A percentile compares a stretch with the other conserved stretches of the same genome.
Evolutionary conservation across 2,797 vertebrate species (phyloP).

Genomic region (Australoheros facetus): DNA sequence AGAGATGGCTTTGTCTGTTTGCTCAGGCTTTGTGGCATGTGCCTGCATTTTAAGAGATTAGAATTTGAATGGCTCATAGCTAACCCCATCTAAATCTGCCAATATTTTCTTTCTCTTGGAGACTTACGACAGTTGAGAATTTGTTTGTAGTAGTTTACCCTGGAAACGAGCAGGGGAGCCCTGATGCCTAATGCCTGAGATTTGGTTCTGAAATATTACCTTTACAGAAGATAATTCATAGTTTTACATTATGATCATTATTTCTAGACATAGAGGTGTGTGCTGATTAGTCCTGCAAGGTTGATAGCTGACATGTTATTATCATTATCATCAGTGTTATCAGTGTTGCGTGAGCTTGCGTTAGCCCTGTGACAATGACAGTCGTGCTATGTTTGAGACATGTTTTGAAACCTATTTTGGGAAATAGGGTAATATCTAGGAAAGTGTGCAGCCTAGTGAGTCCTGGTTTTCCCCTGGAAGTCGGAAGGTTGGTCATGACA

Average conservation of each 20-base stretch:
- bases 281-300: neutral
- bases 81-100: conserved; percentile 12
- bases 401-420: neutral
- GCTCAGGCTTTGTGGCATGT: conserved; percentile 27
- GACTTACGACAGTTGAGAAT: conserved; percentile 3
- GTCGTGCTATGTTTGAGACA: neutral
- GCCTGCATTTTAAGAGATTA: conserved; percentile 39
- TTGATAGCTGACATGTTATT: neutral
- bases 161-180: neutral
- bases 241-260: conserved; percentile 6
- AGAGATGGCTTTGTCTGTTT: conserved; percentile 47
- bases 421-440: neutral
- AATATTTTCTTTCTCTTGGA: conserved; percentile 6
- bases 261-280: neutral
- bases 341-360: neutral
- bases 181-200: conserved; percentile 2
- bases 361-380: neutral
- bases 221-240: neutral
- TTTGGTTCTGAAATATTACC: neutral
- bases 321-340: neutral
- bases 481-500: neutral
- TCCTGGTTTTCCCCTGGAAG: neutral
- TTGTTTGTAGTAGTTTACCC: conserved; percentile 14
- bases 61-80: conserved; percentile 14
- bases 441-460: neutral